phyloP scores from a whole-genome alignment of 2,113 vertebrate species.

The Crypturellus undulatus region DNA sequence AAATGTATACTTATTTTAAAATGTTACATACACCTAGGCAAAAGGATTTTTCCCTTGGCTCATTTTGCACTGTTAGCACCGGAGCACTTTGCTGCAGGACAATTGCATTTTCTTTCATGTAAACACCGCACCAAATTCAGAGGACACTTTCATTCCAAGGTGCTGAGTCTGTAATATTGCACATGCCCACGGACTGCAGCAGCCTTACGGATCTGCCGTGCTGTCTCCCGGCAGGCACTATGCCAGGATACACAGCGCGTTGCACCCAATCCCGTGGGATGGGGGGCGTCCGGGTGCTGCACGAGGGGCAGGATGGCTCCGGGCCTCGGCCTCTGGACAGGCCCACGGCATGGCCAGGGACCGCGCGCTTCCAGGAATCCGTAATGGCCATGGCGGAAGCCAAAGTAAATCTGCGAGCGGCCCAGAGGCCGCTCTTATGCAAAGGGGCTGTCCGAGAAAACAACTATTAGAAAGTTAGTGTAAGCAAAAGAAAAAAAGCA shows the following conservation, averaged over 20 bases:
- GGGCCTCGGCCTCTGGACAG: rapidly evolving
- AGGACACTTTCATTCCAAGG: not conserved
- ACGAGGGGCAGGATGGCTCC: not conserved
- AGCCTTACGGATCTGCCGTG: not conserved
- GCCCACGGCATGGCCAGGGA: not conserved
- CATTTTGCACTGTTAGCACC: conserved; percentile 1
- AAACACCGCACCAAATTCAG: not conserved
- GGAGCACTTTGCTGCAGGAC: not conserved
- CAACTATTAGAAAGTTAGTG: conserved; percentile 56
- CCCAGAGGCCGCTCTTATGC: conserved; percentile 49
- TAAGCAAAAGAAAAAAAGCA: conserved; percentile 52
- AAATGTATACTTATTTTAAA: conserved; percentile 36
- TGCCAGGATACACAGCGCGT: not conserved
- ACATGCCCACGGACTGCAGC: rapidly evolving
- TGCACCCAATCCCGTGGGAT: rapidly evolving
- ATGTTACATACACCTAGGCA: not conserved
- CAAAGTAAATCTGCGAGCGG: conserved; percentile 56
- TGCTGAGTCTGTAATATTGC: not conserved
- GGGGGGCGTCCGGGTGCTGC: not conserved
- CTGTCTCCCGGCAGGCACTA: not conserved
- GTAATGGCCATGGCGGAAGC: conserved; percentile 45
- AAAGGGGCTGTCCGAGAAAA: conserved; percentile 48
- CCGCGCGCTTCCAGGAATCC: conserved; percentile 38
- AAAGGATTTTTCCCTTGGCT: conserved; percentile 24
- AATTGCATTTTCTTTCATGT: conserved; percentile 2